phyloP scores from a whole-genome alignment of 1,140 invertebrate genomes.

The Drosophila biarmipes region DNA sequence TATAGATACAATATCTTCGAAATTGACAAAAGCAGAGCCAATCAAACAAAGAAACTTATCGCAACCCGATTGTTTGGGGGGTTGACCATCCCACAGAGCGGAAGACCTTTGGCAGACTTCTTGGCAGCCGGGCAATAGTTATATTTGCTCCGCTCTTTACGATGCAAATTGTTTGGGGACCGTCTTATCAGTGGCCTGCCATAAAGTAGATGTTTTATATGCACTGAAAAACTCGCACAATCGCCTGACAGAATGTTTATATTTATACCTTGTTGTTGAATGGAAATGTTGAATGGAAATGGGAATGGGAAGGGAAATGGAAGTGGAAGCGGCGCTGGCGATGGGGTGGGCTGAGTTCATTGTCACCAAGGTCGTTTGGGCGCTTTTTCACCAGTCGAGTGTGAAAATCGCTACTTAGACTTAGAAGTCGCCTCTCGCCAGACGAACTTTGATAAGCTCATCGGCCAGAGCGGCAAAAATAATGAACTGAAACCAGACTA shows the following conservation, averaged over 20 bases:
- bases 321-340: not conserved
- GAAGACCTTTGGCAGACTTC: conserved; percentile 40
- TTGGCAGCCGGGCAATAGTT: conserved; percentile 41
- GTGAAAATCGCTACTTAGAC: conserved; percentile 29
- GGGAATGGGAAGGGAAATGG: not conserved
- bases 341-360: conserved; percentile 55
- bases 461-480: conserved; percentile 1
- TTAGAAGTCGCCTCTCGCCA: conserved; percentile 11
- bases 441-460: conserved; percentile 23
- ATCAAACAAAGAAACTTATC: conserved; percentile 45
- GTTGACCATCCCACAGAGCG: not conserved
- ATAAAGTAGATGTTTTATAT: conserved; percentile 67
- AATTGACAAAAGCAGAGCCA: conserved; percentile 17
- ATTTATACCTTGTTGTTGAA: conserved; percentile 24
- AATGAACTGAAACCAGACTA: conserved; percentile 15
- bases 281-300: conserved; percentile 11
- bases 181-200: conserved; percentile 59
- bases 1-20: conserved; percentile 2
- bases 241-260: conserved; percentile 40
- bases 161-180: conserved; percentile 57
- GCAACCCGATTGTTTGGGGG: conserved; percentile 21
- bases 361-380: conserved; percentile 69
- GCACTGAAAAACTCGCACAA: conserved; percentile 21
- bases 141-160: conserved; percentile 54
- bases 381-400: conserved; percentile 14